A percentile compares a stretch with the other conserved stretches of the same genome.
phyloP scores from a whole-genome alignment of 2,888 invertebrate genomes.

The Agonopterix alstromeriana region DNA sequence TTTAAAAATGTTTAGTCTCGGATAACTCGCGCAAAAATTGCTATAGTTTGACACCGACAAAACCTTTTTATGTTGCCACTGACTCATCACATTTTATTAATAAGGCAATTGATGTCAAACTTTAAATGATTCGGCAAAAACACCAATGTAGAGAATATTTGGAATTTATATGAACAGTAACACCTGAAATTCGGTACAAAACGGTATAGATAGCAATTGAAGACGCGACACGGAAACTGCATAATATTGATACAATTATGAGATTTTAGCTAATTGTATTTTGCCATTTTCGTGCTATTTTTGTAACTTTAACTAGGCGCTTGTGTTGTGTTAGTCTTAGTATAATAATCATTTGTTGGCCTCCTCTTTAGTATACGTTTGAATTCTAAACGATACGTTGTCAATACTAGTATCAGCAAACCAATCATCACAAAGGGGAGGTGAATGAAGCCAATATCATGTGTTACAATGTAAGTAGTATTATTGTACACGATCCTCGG shows the following conservation, averaged over 20 bases:
- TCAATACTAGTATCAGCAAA: not conserved
- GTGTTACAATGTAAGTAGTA: slow-evolving; percentile 48
- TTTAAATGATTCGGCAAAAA: slow-evolving; percentile 37
- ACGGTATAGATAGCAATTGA: slow-evolving; percentile 11
- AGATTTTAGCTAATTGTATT: slow-evolving; percentile 59
- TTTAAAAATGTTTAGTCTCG: no score
- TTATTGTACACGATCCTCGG: slow-evolving; percentile 43
- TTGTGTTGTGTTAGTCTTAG: slow-evolving; percentile 72
- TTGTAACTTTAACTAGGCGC: slow-evolving; percentile 64
- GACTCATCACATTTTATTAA: no score
- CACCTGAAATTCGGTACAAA: slow-evolving; percentile 5
- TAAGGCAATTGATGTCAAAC: slow-evolving; percentile 6
- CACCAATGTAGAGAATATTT: slow-evolving; percentile 24
- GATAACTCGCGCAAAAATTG: no score
- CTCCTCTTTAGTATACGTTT: slow-evolving; percentile 28
- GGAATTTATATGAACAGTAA: not conserved
- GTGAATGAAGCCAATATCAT: slow-evolving; percentile 41
- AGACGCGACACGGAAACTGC: slow-evolving; percentile 55
- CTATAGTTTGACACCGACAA: no score
- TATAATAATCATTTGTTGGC: slow-evolving; percentile 33
- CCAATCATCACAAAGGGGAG: slow-evolving; percentile 26
- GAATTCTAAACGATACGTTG: not conserved
- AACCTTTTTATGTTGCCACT: no score
- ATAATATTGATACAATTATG: slow-evolving; percentile 52
- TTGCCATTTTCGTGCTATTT: slow-evolving; percentile 69